Conservation (phyloP, 2,888 invertebrate genomes). For the Diplolepis rosae region DNA sequence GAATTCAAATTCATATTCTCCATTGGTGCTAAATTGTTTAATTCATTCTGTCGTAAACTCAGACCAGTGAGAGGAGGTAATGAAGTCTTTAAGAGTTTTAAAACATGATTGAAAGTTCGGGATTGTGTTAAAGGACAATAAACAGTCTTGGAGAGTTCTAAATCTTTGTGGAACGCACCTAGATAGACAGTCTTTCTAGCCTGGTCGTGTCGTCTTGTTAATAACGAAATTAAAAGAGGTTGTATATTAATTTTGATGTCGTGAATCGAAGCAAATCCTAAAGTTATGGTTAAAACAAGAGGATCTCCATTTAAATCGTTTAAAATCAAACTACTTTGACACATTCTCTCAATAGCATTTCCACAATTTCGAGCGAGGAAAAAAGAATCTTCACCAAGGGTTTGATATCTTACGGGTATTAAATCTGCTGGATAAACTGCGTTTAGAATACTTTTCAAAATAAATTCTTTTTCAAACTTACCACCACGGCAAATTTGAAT, state of each 20-base stretch:
- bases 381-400: conserved; percentile 65
- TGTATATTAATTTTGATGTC: conserved; percentile 74
- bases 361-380: conserved; percentile 75
- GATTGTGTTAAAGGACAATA: conserved; percentile 74
- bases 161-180: conserved; percentile 73
- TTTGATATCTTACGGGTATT: conserved; percentile 74
- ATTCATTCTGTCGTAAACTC: conserved; percentile 61
- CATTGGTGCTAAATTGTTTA: conserved; percentile 54
- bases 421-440: conserved; percentile 74
- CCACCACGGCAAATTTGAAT: conserved; percentile 64
- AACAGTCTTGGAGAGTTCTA: conserved; percentile 67
- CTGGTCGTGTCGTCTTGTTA: conserved; percentile 69
- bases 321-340: conserved; percentile 72
- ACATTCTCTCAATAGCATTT: conserved; percentile 74
- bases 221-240: conserved; percentile 69
- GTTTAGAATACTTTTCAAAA: conserved; percentile 73
- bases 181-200: conserved; percentile 69
- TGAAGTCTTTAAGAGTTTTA: conserved; percentile 65
- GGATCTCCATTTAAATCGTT: conserved; percentile 59
- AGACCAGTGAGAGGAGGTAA: conserved; percentile 58
- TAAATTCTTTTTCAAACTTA: conserved; percentile 65
- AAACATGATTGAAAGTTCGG: conserved; percentile 74
- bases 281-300: conserved; percentile 68
- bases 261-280: conserved; percentile 73
- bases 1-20: conserved; percentile 50